A percentile compares a stretch with the other conserved stretches of the same genome.
Conservation (phyloP, 2,888 invertebrate genomes). For the Serripes groenlandicus region DNA sequence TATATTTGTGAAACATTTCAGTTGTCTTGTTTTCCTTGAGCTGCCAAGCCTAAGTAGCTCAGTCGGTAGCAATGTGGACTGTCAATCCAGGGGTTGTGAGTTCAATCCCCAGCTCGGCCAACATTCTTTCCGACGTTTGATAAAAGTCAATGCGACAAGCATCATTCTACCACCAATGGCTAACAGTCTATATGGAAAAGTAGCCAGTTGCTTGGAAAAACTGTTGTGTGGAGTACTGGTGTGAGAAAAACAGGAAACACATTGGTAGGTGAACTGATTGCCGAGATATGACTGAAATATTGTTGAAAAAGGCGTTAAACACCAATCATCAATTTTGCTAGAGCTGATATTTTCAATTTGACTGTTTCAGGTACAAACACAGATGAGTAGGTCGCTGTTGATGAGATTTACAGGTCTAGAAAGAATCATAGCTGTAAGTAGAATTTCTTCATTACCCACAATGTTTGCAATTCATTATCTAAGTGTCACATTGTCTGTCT, state of each 20-base stretch:
- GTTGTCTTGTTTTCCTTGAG: too few relatives aligned
- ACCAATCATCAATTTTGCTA: neutral
- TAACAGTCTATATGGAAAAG: neutral
- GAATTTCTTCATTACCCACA: neutral
- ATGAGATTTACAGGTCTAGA: neutral
- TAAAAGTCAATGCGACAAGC: neutral
- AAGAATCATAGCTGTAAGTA: neutral
- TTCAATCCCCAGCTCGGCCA: neutral
- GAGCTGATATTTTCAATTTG: neutral
- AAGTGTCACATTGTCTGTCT: neutral
- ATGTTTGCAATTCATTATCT: neutral
- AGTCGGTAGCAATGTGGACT: neutral
- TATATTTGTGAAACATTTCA: too few relatives aligned
- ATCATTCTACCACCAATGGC: neutral
- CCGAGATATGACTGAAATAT: neutral
- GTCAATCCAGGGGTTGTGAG: neutral
- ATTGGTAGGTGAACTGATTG: neutral
- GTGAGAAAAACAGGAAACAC: neutral
- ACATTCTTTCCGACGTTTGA: neutral
- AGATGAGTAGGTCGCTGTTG: slow-evolving; percentile 9
- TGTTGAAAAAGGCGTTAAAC: neutral
- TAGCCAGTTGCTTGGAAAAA: neutral
- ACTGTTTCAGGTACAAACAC: slow-evolving; percentile 3
- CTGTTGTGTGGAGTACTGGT: neutral
- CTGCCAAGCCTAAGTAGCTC: neutral